Evolutionary conservation across 1,140 invertebrate species (phyloP), one percentile per base, ranked within the genome.

Genomic region (Phenacoccus solenopsis): DNA sequence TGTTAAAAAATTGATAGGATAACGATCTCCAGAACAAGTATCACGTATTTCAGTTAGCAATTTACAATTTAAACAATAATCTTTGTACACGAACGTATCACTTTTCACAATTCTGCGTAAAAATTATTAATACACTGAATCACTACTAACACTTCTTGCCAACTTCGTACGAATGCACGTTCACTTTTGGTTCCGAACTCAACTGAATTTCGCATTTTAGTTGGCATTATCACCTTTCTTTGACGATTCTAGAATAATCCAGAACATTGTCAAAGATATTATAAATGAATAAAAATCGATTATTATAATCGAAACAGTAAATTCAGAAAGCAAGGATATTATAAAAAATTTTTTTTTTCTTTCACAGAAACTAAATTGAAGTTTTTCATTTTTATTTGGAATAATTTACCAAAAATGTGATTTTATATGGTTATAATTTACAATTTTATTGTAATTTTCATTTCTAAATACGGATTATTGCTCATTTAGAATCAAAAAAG

Each of bases 211-310:
- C n/a, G n/a, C 32, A 38, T 64, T 59, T 59, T 59, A 4, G 56
- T 5, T 59, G 10, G 59, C 59, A 64, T 64, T 64, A 64, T 64
- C 59, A 64, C 25, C 3, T 64, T 27, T 25, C 59, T 10, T 64
- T 64, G 10, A 24, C 25, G 2, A 64, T 64, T 64, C 59, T 64
- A 64, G 59, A 64, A 64, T 25, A 25, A 64, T 64, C 59, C 59
- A 64, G 59, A 64, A 64, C 25, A 16, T 64, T 24, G 12, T 24
- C 21, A 64, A 49, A 16, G 38, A 49, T 9, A 5, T 49, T 49
- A 49, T 49, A 49, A 49, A 49, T 49, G 20, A 9, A 9, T 10
- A 10, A 9, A 49, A 16, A 49, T 49, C 38, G 38, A 49, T 49
- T 3, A n/a, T 32, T 32, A 32, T 32, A 49, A 49, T 49, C 30